Evolutionary conservation across 2,888 invertebrate species (phyloP), one percentile per base, ranked within the genome.

Genomic region (Leucoma salicis): DNA sequence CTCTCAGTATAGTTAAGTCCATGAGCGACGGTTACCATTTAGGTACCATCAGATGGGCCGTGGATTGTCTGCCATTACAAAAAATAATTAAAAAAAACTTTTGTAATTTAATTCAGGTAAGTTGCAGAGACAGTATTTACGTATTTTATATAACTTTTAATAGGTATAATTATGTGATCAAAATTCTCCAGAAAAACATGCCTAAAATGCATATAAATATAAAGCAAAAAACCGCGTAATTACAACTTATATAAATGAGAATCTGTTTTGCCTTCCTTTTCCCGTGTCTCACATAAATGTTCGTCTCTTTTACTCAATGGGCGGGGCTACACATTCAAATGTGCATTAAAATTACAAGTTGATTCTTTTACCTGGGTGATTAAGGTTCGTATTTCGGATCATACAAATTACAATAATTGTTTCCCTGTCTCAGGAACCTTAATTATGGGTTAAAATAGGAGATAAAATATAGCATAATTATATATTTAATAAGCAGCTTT

Each of bases 271-370:
- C 45, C n/a, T 70, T 70, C 39, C 65, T 37, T 35, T 65, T 61
- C 27, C 12, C 25, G 1, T 35, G 14, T 8, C 7, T n/a, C 2
- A 1, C 0, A 10, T 15, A 14, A 15, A 35, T 31, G 7, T 14
- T 14, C 46, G 13, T 70, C 69, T 35, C 66, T 41, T 35, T 66
- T 58, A 8, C 52, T 53, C 66, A 52, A 48, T 40, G 51, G 70
- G 70, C 66, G 70, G 52, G 51, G 53, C 49, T 24, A 37, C 43
- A 57, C 57, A 63, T 63, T 68, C 63, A 66, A 62, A 55, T 51
- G 50, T 57, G 57, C 52, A 55, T 60, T 56, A 59, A 66, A 70
- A 69, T 68, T 59, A 66, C 50, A 40, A 53, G 49, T 42, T 49
- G 49, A 56, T 49, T 53, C 39, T 49, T 51, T 52, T 54, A 52